Base-by-base conservation (phyloP, 2,113 vertebrate genomes). In the Ptilorrhoa leucosticta region DNA sequence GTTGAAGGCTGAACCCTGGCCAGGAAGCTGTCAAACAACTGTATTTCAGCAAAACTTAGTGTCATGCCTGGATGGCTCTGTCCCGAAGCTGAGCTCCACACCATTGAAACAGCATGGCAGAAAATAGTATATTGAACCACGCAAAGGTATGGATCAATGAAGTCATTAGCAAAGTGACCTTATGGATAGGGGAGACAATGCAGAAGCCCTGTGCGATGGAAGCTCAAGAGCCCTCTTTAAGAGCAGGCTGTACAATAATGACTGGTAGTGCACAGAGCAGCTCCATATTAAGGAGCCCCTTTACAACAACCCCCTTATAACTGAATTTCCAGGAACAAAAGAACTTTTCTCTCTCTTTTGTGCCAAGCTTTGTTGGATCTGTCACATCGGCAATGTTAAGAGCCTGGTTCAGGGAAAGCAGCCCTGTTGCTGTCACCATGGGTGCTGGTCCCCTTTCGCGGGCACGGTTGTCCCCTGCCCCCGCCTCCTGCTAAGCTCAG, bases 161-260 rank as follows among this genome's bases (percentile, higher is more conserved):
- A 76, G 76, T 66, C 42, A 75, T 96, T 89, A 89, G 39, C 56
- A 61, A 72, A 87, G 83, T 60, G 57, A 70, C 89, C 76, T 90
- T 91, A 82, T 17, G 58, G 88, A 17, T n/a, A 17, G 35, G n/a
- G 39, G 39, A 69, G 35, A 68, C 53, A 71, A 70, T 13, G 12
- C 21, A 48, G 65, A 54, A 24, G 35, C 20, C 35, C 60, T 1
- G 19, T 45, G 31, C 2, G 1, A 15, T 27, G 71, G 48, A 71
- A 54, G 40, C 85, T 35, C 37, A 45, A 39, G 56, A 56, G 70
- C 30, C 35, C 83, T 95, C 66, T 79, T 63, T 63, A 35, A 50
- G 76, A 68, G 64, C 42, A 65, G 27, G 76, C 30, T 58, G 10
- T 33, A 14, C 57, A 44, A 58, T 54, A n/a, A 57, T 61, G 69